Conservation (phyloP, 2,888 invertebrate species). For the Philereme vetulata region DNA sequence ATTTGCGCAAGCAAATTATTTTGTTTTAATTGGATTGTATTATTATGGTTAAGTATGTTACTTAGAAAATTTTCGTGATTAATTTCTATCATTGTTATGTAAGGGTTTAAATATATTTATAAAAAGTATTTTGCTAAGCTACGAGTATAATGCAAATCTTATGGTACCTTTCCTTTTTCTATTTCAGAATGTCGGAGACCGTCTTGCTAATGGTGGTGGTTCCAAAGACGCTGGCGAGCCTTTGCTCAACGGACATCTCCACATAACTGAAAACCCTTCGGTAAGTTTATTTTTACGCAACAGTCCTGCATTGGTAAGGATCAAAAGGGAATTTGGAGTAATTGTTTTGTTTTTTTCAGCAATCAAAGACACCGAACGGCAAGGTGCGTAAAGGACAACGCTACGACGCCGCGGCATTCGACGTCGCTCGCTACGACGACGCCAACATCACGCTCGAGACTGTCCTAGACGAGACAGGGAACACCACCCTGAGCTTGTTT, state of each 20-base stretch:
- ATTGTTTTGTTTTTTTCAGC: slow-evolving; percentile 36
- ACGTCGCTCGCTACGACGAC: slow-evolving; percentile 63
- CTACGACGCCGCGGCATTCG: slow-evolving; percentile 60
- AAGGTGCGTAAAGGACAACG: slow-evolving; percentile 58
- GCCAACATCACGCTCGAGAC: slow-evolving; percentile 65
- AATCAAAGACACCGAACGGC: slow-evolving; percentile 72
- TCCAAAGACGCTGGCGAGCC: slow-evolving; percentile 72
- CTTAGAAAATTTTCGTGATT: too few relatives aligned
- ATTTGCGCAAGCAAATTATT: too few relatives aligned
- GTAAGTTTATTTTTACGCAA: slow-evolving; percentile 62
- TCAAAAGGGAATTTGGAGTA: too few relatives aligned
- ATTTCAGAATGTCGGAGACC: slow-evolving; percentile 59
- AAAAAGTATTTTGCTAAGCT: too few relatives aligned
- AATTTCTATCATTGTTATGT: too few relatives aligned
- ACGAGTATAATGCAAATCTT: too few relatives aligned
- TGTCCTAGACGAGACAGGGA: slow-evolving; percentile 46
- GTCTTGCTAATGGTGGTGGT: slow-evolving; percentile 68
- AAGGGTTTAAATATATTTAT: too few relatives aligned
- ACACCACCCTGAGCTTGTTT: slow-evolving; percentile 44
- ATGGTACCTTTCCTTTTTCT: too few relatives aligned
- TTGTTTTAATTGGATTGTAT: too few relatives aligned
- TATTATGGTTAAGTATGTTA: too few relatives aligned
- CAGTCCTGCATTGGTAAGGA: not conserved
- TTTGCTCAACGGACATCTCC: slow-evolving; percentile 84
- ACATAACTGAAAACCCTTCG: slow-evolving; percentile 88